A percentile compares a stretch with the other conserved stretches of the same genome.
Conservation (phyloP, 2,113 vertebrate species). For the Menura novaehollandiae region DNA sequence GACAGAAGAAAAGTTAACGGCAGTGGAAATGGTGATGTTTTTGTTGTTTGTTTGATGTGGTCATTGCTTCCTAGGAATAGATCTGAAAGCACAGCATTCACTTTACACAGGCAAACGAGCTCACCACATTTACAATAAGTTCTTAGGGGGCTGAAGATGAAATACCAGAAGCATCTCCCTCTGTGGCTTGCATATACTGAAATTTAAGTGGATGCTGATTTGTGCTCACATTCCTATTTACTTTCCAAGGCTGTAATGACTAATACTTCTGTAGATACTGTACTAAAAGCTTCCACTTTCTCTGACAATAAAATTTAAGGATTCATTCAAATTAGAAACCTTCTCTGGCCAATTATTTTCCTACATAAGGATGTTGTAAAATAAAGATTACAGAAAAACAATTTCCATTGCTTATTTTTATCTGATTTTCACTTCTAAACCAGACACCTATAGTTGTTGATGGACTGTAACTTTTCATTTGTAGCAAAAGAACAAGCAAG, state of each 20-base stretch:
- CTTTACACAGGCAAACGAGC: not conserved
- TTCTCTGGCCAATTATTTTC: not conserved
- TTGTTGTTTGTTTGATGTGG: not conserved
- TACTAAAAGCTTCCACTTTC: not conserved
- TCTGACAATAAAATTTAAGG: not conserved
- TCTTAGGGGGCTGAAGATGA: not conserved
- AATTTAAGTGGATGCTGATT: slow-evolving; percentile 13
- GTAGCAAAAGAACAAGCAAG: not conserved
- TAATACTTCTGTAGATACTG: not conserved
- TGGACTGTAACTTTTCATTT: not conserved
- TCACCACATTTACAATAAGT: not conserved
- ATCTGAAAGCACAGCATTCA: not conserved
- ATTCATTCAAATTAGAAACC: not conserved
- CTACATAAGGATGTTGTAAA: not conserved
- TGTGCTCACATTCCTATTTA: not conserved
- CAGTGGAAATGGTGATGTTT: not conserved
- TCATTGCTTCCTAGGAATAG: not conserved
- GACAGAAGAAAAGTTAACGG: not conserved
- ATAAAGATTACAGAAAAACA: not conserved
- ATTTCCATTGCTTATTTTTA: not conserved
- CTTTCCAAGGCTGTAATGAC: not conserved
- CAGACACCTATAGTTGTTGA: not conserved
- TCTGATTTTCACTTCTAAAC: not conserved
- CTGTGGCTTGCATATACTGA: not conserved
- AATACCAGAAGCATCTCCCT: not conserved